Evolutionary conservation across 30 jellyfish, hydroid and myxozoan genomes (phyloP).

Genomic region (Nemopilema nomurai): DNA sequence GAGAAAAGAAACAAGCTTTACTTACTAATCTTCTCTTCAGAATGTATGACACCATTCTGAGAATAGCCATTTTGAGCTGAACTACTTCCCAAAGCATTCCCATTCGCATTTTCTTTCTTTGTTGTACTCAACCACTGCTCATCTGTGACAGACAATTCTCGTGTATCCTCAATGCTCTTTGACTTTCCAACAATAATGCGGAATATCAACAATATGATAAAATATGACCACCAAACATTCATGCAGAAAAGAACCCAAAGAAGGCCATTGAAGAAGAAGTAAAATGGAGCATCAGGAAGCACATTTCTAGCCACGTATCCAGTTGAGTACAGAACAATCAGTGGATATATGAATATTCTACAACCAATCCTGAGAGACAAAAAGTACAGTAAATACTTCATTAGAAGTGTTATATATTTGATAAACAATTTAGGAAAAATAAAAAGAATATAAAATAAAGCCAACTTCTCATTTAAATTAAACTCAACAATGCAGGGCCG

Average conservation of each 20-base stretch:
- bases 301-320: slow-evolving; percentile 55
- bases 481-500: too few relatives aligned
- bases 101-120: not conserved
- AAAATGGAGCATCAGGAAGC: slow-evolving; percentile 72
- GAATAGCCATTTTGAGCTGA: not conserved
- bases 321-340: slow-evolving; percentile 70
- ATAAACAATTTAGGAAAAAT: too few relatives aligned
- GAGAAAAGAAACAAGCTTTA: too few relatives aligned
- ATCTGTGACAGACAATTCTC: slow-evolving; percentile 58
- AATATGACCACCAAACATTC: slow-evolving; percentile 90
- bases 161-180: slow-evolving; percentile 74
- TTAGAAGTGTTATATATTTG: too few relatives aligned
- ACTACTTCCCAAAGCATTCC: not conserved
- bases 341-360: slow-evolving; percentile 74
- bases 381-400: not conserved
- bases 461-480: too few relatives aligned
- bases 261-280: slow-evolving; percentile 79
- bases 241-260: slow-evolving; percentile 69
- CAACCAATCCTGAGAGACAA: slow-evolving; percentile 69
- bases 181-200: slow-evolving; percentile 81
- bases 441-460: too few relatives aligned
- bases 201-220: slow-evolving; percentile 65
- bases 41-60: not conserved
- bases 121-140: slow-evolving; percentile 15
- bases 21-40: not conserved